Evolutionary conservation across 2,113 vertebrate species (phyloP).

Genomic region (Camelus bactrianus): DNA sequence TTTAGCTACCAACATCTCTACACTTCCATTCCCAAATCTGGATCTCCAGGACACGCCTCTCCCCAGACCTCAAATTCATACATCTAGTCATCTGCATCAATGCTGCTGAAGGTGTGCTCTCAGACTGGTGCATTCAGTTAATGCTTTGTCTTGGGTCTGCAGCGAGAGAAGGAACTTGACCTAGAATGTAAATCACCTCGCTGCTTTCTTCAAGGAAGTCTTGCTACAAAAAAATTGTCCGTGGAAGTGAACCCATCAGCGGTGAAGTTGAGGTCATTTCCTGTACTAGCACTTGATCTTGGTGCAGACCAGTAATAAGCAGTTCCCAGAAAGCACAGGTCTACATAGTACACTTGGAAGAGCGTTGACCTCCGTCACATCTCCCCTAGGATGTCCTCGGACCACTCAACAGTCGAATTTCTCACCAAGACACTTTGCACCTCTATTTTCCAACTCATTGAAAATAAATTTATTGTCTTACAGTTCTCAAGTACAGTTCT

Average conservation of each 20-base stretch:
- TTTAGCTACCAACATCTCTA: background rate
- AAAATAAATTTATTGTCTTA: background rate
- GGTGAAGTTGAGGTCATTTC: background rate
- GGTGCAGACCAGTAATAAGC: background rate
- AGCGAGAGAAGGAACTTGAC: background rate
- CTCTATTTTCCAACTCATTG: background rate
- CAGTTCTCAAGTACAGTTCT: background rate
- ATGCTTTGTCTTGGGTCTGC: background rate
- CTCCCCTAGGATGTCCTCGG: background rate
- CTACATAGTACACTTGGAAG: background rate
- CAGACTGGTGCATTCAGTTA: background rate
- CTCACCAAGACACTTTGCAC: background rate
- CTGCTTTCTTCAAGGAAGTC: background rate
- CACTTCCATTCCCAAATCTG: background rate
- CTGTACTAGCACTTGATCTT: background rate
- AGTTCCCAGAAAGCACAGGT: background rate
- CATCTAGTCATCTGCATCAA: background rate
- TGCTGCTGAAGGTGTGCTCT: background rate
- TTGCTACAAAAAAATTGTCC: background rate
- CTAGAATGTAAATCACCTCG: background rate
- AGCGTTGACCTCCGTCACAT: background rate
- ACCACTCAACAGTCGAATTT: background rate
- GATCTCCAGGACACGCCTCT: background rate
- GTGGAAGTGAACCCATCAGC: background rate
- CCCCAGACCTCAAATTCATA: background rate